These are phyloP conservation scores for Oncopodura yosiiana DNA, from an alignment of 1,140 invertebrate genomes.

Conservation along the genomic window DNA sequence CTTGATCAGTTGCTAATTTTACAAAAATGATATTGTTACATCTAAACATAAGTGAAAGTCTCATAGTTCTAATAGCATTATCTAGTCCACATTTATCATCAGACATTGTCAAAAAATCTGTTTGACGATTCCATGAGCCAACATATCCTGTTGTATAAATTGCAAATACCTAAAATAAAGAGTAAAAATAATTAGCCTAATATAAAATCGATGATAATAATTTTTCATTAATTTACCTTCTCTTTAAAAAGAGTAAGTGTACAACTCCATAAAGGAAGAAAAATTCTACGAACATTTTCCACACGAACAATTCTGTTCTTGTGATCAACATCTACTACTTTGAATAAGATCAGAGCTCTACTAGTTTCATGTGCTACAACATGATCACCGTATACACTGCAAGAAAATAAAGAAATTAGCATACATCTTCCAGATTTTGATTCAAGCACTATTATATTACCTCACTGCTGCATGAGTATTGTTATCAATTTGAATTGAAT, in stretches of 20 bases:
- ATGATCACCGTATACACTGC: constrained; percentile 15
- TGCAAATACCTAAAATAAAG: constrained; percentile 13
- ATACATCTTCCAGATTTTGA: not conserved
- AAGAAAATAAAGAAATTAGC: not conserved
- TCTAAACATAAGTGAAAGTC: constrained; percentile 15
- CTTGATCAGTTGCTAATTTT: not conserved
- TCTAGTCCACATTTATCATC: constrained; percentile 16
- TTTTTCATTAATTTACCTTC: constrained; percentile 10
- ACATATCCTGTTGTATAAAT: constrained; percentile 18
- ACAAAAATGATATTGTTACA: constrained; percentile 20
- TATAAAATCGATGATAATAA: not conserved
- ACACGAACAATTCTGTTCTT: not conserved
- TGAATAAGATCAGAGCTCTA: constrained; percentile 16
- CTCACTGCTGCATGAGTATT: constrained; percentile 23
- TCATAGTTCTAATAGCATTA: constrained; percentile 13
- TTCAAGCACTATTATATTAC: not conserved
- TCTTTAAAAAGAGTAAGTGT: constrained; percentile 11
- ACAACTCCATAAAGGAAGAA: constrained; percentile 24
- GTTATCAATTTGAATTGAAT: constrained; percentile 14
- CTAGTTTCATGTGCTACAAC: constrained; percentile 21
- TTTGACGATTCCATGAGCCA: constrained; percentile 13
- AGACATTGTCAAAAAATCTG: constrained; percentile 5
- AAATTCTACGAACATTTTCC: constrained; percentile 14
- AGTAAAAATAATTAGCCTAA: not conserved
- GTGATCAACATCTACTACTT: constrained; percentile 10